Evolutionary conservation across 2,797 vertebrate genomes (phyloP), one percentile per base, ranked within the genome.

Genomic region (Holocentrus rufus): DNA sequence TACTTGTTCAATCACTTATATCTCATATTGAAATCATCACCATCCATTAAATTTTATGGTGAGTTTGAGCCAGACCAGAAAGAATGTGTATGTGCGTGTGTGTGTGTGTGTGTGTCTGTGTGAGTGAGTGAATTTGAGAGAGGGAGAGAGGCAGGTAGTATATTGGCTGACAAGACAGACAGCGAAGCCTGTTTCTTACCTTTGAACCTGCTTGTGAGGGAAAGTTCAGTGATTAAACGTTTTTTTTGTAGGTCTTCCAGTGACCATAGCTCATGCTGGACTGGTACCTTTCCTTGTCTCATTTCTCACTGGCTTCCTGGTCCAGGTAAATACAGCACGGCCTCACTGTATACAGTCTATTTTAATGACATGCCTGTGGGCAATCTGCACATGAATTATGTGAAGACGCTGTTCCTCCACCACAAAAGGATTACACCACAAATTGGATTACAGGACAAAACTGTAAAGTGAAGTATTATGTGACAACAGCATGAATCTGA

Each of bases 211-310:
- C 10, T 61, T 3, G 10, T 3, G 3, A 74, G 60, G 20, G 72
- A 54, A 47, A 4, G 1, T 23, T 73, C 0, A 22, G 20, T 7
- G 2, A 2, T 71, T 20, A 4, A 5, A 10, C 46, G 15, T 20
- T 20, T 42, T 27, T 11, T 77, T 65, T 82, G 4, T 64, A 93
- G 91, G 92, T 82, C 90, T 94, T 60, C 92, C 90, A 7, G 93
- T 92, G 47, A 93, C 88, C 0, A 90, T 93, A 50, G 88, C 90
- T 11, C 91, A 86, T 18, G 89, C 93, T 53, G 92, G 92, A 70
- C 79, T 93, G 71, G 55, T 91, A 72, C 92, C 92, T 60, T 93
- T 94, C 77, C 88, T 93, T 13, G 58, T 92, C 61, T 93, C 92
- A 7, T 93, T 94, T 59, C 77, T 94, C n/a, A 61, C 85, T 74